A percentile compares a stretch with the other conserved stretches of the same genome.
Conservation (phyloP, 2,888 invertebrate species). For the Conchocele bisecta region DNA sequence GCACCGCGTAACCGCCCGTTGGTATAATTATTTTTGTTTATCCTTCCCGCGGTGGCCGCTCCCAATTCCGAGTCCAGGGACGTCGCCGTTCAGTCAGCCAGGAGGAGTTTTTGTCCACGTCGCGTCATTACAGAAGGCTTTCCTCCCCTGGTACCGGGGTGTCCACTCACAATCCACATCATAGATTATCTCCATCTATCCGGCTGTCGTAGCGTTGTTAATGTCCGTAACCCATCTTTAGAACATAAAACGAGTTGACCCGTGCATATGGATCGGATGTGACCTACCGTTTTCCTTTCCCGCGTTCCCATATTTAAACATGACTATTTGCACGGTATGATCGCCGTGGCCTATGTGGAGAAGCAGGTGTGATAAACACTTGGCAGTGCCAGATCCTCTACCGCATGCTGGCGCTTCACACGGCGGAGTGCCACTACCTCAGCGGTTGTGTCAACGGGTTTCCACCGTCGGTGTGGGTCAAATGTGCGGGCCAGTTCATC, state of each 20-base stretch:
- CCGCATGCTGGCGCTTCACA: too few species aligned
- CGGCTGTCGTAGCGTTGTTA: too few species aligned
- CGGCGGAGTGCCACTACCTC: too few species aligned
- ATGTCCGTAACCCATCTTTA: slow-evolving; percentile 61
- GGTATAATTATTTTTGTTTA: slow-evolving; percentile 79
- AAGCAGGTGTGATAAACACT: neutral
- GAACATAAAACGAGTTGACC: slow-evolving; percentile 71
- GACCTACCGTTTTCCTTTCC: slow-evolving; percentile 63
- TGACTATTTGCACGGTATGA: neutral
- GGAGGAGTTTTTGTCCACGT: slow-evolving; percentile 71
- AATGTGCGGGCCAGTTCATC: too few species aligned
- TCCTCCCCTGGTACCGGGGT: slow-evolving; percentile 30
- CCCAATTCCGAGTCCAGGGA: slow-evolving; percentile 69
- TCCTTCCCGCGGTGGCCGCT: slow-evolving; percentile 74
- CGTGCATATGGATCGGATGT: slow-evolving; percentile 73
- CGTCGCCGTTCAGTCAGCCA: slow-evolving; percentile 67
- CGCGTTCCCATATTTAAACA: slow-evolving; percentile 19
- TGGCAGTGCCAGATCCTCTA: too few species aligned
- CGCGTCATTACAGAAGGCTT: slow-evolving; percentile 71
- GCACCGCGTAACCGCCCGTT: slow-evolving; percentile 78
- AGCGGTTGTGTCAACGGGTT: too few species aligned
- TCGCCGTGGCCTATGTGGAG: neutral
- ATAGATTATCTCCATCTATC: slow-evolving; percentile 56
- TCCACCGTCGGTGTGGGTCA: too few species aligned
- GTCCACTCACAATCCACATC: slow-evolving; percentile 62